These are phyloP conservation scores for Crax fasciolata DNA, from an alignment of 2,797 vertebrate species.

Conservation along the genomic window DNA sequence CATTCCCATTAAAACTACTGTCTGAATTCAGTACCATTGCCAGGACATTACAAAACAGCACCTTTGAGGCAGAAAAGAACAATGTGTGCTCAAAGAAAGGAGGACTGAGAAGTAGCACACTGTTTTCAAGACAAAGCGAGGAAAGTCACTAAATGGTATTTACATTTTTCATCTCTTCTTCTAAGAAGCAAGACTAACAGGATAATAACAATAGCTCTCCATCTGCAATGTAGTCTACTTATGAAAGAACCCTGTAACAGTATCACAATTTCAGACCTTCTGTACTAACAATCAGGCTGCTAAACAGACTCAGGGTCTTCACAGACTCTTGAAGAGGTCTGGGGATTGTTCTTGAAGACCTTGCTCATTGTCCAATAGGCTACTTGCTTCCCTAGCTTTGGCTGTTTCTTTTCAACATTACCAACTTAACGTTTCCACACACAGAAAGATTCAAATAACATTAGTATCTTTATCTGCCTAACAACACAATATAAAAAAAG, in stretches of 20 bases:
- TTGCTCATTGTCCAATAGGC: background rate
- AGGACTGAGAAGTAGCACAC: background rate
- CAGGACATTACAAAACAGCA: background rate
- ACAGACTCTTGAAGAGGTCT: background rate
- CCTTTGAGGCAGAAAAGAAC: background rate
- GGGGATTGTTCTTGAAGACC: background rate
- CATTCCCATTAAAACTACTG: background rate
- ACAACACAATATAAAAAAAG: background rate
- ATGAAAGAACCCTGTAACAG: background rate
- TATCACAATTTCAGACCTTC: background rate
- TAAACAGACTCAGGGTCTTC: background rate
- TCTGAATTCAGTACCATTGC: background rate
- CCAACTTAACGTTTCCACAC: background rate
- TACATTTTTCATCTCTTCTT: background rate
- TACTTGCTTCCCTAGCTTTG: background rate
- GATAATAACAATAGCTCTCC: background rate
- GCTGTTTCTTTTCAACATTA: background rate
- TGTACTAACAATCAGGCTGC: background rate
- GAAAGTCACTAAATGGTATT: fast-evolving
- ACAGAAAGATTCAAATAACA: background rate
- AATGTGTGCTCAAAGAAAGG: background rate
- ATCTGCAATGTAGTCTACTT: background rate
- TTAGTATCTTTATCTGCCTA: background rate
- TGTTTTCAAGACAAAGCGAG: background rate
- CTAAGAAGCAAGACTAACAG: background rate